Evolutionary conservation across 2,113 vertebrate genomes (phyloP).

Genomic region (Sarotherodon lohbergeri): DNA sequence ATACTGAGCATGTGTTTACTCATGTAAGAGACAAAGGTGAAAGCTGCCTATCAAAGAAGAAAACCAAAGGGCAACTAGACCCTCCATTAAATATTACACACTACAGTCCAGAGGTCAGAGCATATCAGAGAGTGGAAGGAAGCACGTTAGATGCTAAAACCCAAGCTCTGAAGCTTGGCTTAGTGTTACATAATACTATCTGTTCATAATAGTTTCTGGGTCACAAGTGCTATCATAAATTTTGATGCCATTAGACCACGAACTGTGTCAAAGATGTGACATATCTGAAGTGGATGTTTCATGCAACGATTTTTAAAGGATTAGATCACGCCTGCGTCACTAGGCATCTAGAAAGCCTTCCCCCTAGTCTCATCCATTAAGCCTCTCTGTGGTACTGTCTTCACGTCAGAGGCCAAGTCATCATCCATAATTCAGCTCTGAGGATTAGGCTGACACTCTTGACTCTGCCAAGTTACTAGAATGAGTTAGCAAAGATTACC

Average conservation of each 20-base stretch:
- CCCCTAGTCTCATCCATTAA: background rate
- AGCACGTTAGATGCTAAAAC: background rate
- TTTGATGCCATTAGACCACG: background rate
- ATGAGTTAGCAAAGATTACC: background rate
- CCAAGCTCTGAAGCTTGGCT: background rate
- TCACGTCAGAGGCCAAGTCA: background rate
- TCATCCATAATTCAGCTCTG: background rate
- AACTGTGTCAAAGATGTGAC: background rate
- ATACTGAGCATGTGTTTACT: background rate
- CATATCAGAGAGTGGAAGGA: background rate
- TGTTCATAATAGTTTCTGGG: background rate
- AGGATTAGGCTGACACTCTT: background rate
- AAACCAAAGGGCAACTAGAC: background rate
- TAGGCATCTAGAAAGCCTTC: background rate
- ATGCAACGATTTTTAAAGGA: conserved; percentile 16
- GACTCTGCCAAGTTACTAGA: background rate
- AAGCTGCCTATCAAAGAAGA: background rate
- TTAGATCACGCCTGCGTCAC: conserved; percentile 35
- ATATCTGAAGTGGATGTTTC: background rate
- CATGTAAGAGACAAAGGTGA: background rate
- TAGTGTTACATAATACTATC: background rate
- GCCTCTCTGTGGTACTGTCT: background rate
- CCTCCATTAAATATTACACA: background rate
- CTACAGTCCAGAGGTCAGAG: background rate
- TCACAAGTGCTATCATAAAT: background rate